Conservation (phyloP, 2,113 vertebrate species). For the Trachemys scripta region DNA sequence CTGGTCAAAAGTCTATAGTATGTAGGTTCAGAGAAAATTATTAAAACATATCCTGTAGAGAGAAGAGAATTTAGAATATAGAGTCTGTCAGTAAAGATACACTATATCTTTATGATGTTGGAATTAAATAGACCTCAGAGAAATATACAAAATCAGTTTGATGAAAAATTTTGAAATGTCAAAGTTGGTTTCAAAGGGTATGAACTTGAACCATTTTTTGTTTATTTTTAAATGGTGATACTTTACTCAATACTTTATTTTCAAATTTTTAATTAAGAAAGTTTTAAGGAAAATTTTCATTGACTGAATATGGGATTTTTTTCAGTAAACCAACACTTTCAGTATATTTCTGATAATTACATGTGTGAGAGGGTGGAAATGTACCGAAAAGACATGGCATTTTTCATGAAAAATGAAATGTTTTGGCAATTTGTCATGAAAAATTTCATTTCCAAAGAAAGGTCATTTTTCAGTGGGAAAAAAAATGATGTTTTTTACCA, state of each 20-base stretch:
- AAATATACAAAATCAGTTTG: slow-evolving; percentile 54
- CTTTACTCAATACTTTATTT: slow-evolving; percentile 51
- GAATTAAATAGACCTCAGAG: slow-evolving; percentile 64
- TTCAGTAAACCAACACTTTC: not conserved
- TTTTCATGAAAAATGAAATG: not conserved
- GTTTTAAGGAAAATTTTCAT: slow-evolving; percentile 18
- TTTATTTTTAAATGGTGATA: slow-evolving; percentile 52
- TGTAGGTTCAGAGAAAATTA: slow-evolving; percentile 68
- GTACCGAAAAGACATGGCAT: not conserved
- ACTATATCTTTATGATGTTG: slow-evolving; percentile 63
- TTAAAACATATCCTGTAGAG: slow-evolving; percentile 61
- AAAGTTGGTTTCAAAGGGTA: slow-evolving; percentile 55
- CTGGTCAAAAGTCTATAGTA: slow-evolving; percentile 63
- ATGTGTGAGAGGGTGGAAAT: not conserved
- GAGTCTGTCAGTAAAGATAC: slow-evolving; percentile 70
- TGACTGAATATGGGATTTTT: not conserved
- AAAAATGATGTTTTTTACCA: not conserved
- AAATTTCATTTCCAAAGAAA: not conserved
- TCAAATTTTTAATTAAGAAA: slow-evolving; percentile 62
- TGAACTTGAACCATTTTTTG: slow-evolving; percentile 42
- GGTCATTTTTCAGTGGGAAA: not conserved
- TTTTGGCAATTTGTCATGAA: not conserved
- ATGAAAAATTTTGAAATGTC: slow-evolving; percentile 58
- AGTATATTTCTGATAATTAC: slow-evolving; percentile 9
- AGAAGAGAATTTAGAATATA: slow-evolving; percentile 45